These are phyloP conservation scores for Ormyrus labotus DNA, from an alignment of 2,888 invertebrate species.

Conservation along the genomic window DNA sequence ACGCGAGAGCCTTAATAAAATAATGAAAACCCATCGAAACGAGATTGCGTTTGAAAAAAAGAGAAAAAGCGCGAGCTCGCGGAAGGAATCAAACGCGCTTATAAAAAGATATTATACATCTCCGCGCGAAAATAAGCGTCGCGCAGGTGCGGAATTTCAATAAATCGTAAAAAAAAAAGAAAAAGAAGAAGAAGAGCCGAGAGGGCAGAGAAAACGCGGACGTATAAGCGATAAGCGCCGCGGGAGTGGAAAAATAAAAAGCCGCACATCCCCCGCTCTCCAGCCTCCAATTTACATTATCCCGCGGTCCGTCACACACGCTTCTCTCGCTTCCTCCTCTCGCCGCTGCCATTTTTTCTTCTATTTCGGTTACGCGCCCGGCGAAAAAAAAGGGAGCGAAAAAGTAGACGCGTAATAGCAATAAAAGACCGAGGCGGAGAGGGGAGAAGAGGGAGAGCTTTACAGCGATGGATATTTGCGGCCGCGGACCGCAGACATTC, in stretches of 20 bases:
- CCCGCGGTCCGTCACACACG: slow-evolving; percentile 24
- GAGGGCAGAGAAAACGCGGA: background rate
- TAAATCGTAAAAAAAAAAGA: slow-evolving; percentile 1
- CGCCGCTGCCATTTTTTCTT: background rate
- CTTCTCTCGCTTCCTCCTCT: background rate
- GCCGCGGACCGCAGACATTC: slow-evolving; percentile 46
- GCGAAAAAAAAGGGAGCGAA: background rate
- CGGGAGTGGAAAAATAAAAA: slow-evolving; percentile 2
- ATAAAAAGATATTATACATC: too few relatives aligned
- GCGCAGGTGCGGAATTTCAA: background rate
- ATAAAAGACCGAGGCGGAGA: slow-evolving; percentile 28
- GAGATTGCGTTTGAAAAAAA: too few relatives aligned
- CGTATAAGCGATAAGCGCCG: background rate
- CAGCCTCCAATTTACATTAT: slow-evolving; percentile 41
- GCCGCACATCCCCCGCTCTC: background rate
- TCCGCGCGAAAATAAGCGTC: too few relatives aligned
- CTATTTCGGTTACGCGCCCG: background rate
- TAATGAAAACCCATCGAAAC: too few relatives aligned
- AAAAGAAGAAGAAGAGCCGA: background rate
- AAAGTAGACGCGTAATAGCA: slow-evolving; percentile 28
- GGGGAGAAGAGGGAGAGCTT: slow-evolving; percentile 2
- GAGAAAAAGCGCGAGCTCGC: too few relatives aligned
- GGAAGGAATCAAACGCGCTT: too few relatives aligned
- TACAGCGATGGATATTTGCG: slow-evolving; percentile 48
- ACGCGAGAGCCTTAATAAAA: too few relatives aligned